Percentiles rank a stretch among this genome's conserved stretches.
These are phyloP conservation scores for Thamnophis sirtalis DNA, from an alignment of 2,113 vertebrate species.

Conservation along the genomic window DNA sequence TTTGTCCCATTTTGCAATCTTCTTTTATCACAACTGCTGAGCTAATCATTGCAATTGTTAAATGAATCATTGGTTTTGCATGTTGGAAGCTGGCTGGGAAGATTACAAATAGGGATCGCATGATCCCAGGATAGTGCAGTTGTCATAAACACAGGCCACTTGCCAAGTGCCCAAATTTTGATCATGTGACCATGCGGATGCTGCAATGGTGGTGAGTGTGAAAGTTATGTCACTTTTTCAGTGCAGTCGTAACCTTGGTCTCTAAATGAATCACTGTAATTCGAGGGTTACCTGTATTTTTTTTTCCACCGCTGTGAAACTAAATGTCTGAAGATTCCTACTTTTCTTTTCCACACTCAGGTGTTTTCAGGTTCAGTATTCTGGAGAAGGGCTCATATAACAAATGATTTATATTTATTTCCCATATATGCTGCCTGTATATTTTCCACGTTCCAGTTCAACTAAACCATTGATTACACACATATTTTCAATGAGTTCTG, in stretches of 20 bases:
- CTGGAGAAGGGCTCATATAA: constrained; percentile 15
- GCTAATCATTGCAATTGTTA: not conserved
- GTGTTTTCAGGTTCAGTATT: constrained; percentile 25
- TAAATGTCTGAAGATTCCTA: not conserved
- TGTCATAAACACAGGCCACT: not conserved
- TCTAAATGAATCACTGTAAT: not conserved
- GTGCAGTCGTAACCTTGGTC: not conserved
- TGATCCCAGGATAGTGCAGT: not conserved
- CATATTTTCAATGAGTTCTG: not conserved
- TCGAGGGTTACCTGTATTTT: not conserved
- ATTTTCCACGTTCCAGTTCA: not conserved
- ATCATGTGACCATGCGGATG: not conserved
- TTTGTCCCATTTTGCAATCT: not conserved
- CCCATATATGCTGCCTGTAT: constrained; percentile 38
- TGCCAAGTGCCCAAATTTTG: not conserved
- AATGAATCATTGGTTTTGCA: not conserved
- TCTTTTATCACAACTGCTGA: not conserved
- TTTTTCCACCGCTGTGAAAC: not conserved
- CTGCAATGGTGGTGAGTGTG: not conserved
- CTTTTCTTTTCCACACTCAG: constrained; percentile 23
- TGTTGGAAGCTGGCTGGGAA: not conserved
- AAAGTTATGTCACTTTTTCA: not conserved
- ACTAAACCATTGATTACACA: not conserved
- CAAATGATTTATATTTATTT: constrained; percentile 25
- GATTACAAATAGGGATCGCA: not conserved